Conservation (phyloP, 2,113 vertebrate species). For the Raphicerus campestris region DNA sequence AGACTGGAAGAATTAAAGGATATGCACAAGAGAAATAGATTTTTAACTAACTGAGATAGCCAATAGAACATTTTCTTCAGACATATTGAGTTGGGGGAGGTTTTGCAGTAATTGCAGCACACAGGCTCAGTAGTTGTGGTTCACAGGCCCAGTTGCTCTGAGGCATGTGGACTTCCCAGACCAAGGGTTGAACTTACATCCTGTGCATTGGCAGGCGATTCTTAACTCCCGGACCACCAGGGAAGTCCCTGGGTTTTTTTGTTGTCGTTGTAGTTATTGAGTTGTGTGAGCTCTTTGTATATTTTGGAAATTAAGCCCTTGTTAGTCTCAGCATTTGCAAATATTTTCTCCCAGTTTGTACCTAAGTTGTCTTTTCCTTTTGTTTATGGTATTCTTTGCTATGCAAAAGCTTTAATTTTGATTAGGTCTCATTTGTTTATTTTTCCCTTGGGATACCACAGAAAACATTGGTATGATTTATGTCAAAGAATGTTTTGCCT, state of each 20-base stretch:
- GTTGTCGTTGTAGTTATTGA: not conserved
- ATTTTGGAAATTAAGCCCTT: not conserved
- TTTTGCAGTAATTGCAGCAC: not conserved
- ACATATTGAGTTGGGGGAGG: not conserved
- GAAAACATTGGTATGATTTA: not conserved
- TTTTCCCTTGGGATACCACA: not conserved
- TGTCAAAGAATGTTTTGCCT: not conserved
- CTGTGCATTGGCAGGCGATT: not conserved
- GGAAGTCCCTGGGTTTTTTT: not conserved
- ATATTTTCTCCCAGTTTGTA: not conserved
- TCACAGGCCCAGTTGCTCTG: not conserved
- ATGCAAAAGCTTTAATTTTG: not conserved
- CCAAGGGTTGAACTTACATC: not conserved
- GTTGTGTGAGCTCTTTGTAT: not conserved
- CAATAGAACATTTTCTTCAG: not conserved
- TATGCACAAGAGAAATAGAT: not conserved
- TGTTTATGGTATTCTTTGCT: not conserved
- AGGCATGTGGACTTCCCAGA: not conserved
- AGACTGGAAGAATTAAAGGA: not conserved
- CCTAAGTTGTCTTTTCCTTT: not conserved
- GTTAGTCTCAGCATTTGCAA: not conserved
- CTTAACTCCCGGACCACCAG: not conserved
- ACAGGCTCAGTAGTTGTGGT: not conserved
- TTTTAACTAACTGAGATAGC: not conserved
- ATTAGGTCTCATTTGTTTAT: not conserved